These are phyloP conservation scores for Falco novaeseelandiae DNA, from an alignment of 2,797 vertebrate genomes.

Conservation along the genomic window DNA sequence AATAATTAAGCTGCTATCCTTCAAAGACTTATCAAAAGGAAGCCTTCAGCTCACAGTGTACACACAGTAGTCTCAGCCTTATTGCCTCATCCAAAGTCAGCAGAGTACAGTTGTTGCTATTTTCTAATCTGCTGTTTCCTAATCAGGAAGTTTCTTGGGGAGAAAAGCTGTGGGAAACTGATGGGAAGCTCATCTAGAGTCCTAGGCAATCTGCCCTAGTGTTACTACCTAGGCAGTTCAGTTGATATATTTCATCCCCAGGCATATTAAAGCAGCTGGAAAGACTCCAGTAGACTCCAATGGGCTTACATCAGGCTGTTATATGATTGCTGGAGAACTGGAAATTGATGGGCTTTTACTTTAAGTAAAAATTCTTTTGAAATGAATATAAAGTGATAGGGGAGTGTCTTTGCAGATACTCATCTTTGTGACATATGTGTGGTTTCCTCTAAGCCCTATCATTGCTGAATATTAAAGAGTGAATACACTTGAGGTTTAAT, in stretches of 20 bases:
- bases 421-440: background rate
- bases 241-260: slow-evolving; percentile 1
- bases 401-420: background rate
- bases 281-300: slow-evolving; percentile 6
- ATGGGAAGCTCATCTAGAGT: background rate
- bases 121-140: background rate
- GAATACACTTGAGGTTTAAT: background rate
- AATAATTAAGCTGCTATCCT: background rate
- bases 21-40: background rate
- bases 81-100: background rate
- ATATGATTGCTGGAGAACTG: background rate
- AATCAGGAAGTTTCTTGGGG: background rate
- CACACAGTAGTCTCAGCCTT: background rate
- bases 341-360: slow-evolving; percentile 12
- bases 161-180: background rate
- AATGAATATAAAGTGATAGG: background rate
- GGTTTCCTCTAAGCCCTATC: background rate
- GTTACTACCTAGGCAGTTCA: background rate
- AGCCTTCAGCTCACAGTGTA: background rate
- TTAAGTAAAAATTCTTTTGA: slow-evolving; percentile 1
- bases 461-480: background rate
- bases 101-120: background rate
- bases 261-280: slow-evolving; percentile 27
- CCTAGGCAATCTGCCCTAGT: background rate
- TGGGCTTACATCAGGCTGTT: background rate